phyloP scores from a whole-genome alignment of 2,113 vertebrate species.

The Cygnus buccinator region DNA sequence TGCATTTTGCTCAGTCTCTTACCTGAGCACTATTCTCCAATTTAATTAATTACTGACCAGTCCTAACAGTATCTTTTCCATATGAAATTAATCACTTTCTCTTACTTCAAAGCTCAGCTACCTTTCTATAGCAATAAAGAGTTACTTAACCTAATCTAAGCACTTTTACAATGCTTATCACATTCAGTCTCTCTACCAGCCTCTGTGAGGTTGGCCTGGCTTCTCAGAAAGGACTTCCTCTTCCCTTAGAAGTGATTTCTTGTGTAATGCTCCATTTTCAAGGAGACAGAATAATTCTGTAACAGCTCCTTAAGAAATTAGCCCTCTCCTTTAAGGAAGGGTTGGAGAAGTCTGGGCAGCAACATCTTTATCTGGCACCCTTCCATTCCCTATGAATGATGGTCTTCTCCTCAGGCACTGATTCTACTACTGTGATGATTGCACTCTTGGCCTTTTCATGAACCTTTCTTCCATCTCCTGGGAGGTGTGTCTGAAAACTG shows the following conservation, averaged over 20 bases:
- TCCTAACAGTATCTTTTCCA: slow-evolving; percentile 32
- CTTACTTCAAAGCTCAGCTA: slow-evolving; percentile 39
- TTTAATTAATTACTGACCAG: slow-evolving; percentile 66
- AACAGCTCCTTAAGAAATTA: slow-evolving; percentile 27
- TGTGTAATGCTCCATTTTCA: slow-evolving; percentile 21
- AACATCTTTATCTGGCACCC: not conserved
- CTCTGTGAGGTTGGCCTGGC: slow-evolving; percentile 6
- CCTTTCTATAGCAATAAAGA: slow-evolving; percentile 18
- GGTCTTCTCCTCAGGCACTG: not conserved
- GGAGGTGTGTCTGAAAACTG: not conserved
- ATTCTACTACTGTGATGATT: not conserved
- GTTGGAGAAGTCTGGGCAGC: not conserved
- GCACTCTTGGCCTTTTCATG: not conserved
- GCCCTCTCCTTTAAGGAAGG: not conserved
- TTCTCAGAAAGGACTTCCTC: slow-evolving; percentile 28
- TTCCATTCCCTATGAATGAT: not conserved
- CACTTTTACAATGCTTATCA: slow-evolving; percentile 28
- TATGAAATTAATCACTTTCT: slow-evolving; percentile 41
- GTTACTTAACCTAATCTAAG: slow-evolving; percentile 49
- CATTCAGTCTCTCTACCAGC: not conserved
- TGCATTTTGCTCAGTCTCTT: slow-evolving; percentile 44
- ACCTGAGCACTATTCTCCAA: slow-evolving; percentile 13
- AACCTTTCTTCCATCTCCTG: slow-evolving; percentile 12
- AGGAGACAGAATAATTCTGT: slow-evolving; percentile 26
- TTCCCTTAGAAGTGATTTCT: slow-evolving; percentile 23